Evolutionary conservation across 2,113 vertebrate genomes (phyloP).

Genomic region (Pristiophorus japonicus): DNA sequence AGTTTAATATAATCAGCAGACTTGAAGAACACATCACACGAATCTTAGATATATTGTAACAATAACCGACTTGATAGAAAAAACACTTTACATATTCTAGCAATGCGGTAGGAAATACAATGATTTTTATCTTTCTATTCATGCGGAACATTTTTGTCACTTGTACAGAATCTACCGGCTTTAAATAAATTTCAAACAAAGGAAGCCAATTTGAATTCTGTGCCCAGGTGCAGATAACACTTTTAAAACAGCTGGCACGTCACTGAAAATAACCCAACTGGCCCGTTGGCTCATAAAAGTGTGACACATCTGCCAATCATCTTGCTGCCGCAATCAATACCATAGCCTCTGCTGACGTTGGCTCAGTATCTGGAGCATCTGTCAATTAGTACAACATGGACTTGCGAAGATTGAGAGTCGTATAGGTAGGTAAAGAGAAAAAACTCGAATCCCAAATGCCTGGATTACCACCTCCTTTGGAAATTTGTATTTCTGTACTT

Average conservation of each 20-base stretch:
- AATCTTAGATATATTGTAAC: no score
- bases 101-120: neutral
- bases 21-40: no score
- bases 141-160: slow-evolving; percentile 21
- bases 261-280: slow-evolving; percentile 30
- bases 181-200: neutral
- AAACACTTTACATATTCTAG: no score
- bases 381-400: slow-evolving; percentile 12
- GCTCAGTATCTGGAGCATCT: slow-evolving; percentile 21
- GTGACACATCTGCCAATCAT: slow-evolving; percentile 32
- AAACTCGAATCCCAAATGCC: neutral
- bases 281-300: slow-evolving; percentile 28
- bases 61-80: no score
- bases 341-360: neutral
- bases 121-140: neutral
- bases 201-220: slow-evolving; percentile 33
- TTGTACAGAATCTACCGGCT: neutral
- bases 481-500: neutral
- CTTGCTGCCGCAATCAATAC: neutral
- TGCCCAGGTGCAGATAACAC: neutral
- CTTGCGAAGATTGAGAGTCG: neutral
- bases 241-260: neutral
- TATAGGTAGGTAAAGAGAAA: neutral
- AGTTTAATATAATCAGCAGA: no score
- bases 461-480: neutral